phyloP scores from a whole-genome alignment of 2,888 invertebrate genomes.

The Pyralis farinalis region DNA sequence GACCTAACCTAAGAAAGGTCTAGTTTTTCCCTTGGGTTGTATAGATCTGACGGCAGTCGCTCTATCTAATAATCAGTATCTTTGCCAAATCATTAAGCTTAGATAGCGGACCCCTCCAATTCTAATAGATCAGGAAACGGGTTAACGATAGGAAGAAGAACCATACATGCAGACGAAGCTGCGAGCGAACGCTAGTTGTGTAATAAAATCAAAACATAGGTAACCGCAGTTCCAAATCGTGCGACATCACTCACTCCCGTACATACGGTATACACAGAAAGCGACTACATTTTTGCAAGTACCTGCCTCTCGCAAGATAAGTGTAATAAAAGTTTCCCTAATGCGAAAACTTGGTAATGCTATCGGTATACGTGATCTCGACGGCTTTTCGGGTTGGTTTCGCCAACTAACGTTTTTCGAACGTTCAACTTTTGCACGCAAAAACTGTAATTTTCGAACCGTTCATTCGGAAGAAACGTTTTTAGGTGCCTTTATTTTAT shows the following conservation, averaged over 20 bases:
- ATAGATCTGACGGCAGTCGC: no score
- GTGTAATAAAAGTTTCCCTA: constrained; percentile 77
- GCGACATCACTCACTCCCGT: constrained; percentile 20
- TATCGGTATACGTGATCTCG: constrained; percentile 78
- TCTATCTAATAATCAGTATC: no score
- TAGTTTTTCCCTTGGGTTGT: no score
- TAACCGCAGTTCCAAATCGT: constrained; percentile 11
- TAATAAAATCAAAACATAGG: constrained; percentile 11
- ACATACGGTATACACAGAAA: constrained; percentile 16
- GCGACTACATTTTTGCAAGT: constrained; percentile 55
- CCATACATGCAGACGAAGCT: no score
- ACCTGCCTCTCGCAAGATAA: constrained; percentile 63
- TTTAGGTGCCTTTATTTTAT: constrained; percentile 22
- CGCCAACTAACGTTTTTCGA: constrained; percentile 59
- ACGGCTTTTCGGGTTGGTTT: constrained; percentile 58
- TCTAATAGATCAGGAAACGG: no score
- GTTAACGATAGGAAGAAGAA: no score
- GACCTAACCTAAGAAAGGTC: no score
- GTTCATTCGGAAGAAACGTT: neutral
- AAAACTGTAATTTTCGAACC: constrained; percentile 42
- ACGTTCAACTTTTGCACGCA: constrained; percentile 32
- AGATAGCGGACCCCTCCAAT: no score
- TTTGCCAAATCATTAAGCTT: no score
- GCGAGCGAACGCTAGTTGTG: no score
- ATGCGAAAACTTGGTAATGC: constrained; percentile 78